Base-by-base conservation (phyloP, 53 echinoderm and acorn worm species). In the Hippasteria phrygiana region DNA sequence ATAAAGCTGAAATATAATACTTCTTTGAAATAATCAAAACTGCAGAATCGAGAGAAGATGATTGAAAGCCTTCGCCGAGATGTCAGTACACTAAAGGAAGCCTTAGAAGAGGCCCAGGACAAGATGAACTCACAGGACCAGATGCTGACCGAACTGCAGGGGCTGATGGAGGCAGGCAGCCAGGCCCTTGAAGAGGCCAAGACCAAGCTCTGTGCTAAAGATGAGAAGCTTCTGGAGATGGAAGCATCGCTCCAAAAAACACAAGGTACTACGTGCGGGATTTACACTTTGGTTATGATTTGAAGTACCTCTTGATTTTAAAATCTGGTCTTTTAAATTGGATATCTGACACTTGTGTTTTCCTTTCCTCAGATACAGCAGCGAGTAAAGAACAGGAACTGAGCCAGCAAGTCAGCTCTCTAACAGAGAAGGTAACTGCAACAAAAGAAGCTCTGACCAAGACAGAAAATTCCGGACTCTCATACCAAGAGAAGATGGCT, bases 101-200 rank as follows among this genome's bases (percentile, higher is more conserved):
- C 73, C 33, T 42, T 78, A 16, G 92, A 65, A 20, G 82, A 92
- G 12, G 43, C 81, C 11, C 81, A 74, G 42, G 76, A 88, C 3
- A 83, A 82, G 74, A 92, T 92, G 92, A 62, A 53, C 34, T 41
- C 55, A 10, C 77, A 92, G 88, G 83, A 80, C 42, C 70, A 88
- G 50, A 65, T 74, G 7, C 5, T 88, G 39, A 20, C 48, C 0
- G 88, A 82, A 8, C 62, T 92, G 1, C 72, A 88, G 73, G 20
- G 48, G 43, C 37, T 74, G 43, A 66, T 81, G 20, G 63, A 88
- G 64, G 56, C 55, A 6, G 65, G 47, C 51, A 88, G 59, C 14
- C 73, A 27, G 18, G 70, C 80, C 62, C 35, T 92, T 33, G 83
- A 74, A 41, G 76, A 88, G 50, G 88, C 88, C 3, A 88, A 88